These are phyloP conservation scores for Tetragonula clypearis DNA, from an alignment of 1,140 invertebrate genomes.

Conservation along the genomic window DNA sequence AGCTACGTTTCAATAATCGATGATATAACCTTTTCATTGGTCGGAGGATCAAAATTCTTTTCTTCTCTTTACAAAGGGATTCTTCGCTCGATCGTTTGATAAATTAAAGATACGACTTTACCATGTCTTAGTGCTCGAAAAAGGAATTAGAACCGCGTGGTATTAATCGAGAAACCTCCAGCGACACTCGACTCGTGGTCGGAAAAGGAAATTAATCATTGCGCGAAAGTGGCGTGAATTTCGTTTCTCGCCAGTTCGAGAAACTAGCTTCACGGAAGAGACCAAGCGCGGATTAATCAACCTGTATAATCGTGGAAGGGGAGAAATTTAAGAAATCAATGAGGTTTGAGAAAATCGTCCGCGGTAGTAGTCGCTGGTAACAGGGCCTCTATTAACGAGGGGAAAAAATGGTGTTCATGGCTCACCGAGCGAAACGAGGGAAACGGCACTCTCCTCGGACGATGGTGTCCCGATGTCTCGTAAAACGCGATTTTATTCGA, in stretches of 20 bases:
- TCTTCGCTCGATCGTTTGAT: too few species aligned
- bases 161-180: background rate
- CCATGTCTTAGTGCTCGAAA: background rate
- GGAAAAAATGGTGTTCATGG: slow-evolving; percentile 24
- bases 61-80: too few species aligned
- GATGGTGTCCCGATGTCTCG: slow-evolving; percentile 62
- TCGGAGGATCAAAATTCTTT: too few species aligned
- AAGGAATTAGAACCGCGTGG: background rate
- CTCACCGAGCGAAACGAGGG: slow-evolving; percentile 12
- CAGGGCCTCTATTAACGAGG: slow-evolving; percentile 48
- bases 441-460: slow-evolving; percentile 14
- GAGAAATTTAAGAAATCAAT: slow-evolving; percentile 23
- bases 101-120: background rate
- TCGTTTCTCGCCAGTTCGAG: background rate
- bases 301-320: background rate
- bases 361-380: slow-evolving; percentile 1
- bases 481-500: slow-evolving; percentile 71
- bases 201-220: background rate
- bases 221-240: background rate
- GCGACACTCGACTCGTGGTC: background rate
- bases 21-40: too few species aligned
- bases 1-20: too few species aligned
- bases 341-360: background rate
- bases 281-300: slow-evolving; percentile 16
- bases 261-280: background rate